A percentile compares a stretch with the other conserved stretches of the same genome.
These are phyloP conservation scores for Emmelina monodactyla DNA, from an alignment of 2,888 invertebrate genomes.

Conservation along the genomic window DNA sequence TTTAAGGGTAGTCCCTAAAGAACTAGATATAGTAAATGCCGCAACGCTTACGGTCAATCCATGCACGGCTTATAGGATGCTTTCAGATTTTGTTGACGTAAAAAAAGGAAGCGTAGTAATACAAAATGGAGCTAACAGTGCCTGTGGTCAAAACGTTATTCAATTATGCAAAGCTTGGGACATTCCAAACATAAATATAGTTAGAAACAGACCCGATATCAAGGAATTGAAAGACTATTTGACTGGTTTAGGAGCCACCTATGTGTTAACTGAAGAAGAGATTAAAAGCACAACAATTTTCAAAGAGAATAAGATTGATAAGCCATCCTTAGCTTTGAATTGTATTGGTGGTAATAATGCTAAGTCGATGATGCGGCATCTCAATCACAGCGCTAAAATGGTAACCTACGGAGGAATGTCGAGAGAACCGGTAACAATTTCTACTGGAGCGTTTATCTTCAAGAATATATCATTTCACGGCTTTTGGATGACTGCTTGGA, in stretches of 20 bases:
- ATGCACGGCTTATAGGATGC: slow-evolving; percentile 95
- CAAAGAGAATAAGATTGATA: slow-evolving; percentile 57
- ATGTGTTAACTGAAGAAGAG: slow-evolving; percentile 77
- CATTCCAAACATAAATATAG: slow-evolving; percentile 83
- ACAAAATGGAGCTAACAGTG: slow-evolving; percentile 98
- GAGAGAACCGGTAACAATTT: slow-evolving; percentile 86
- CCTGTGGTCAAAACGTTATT: slow-evolving; percentile 94
- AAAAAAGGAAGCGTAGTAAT: slow-evolving; percentile 80
- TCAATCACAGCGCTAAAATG: slow-evolving; percentile 79
- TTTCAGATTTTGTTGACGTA: slow-evolving; percentile 83
- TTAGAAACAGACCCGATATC: slow-evolving; percentile 83
- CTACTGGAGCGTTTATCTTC: slow-evolving; percentile 83
- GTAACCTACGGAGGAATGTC: slow-evolving; percentile 99
- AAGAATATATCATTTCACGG: slow-evolving; percentile 85
- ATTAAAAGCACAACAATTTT: slow-evolving; percentile 43
- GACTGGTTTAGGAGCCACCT: slow-evolving; percentile 79
- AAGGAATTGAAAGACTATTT: slow-evolving; percentile 73
- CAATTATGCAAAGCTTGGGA: slow-evolving; percentile 86
- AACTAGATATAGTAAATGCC: slow-evolving; percentile 77
- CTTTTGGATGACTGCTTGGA: slow-evolving; percentile 98
- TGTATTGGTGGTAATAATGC: slow-evolving; percentile 93
- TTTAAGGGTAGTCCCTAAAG: slow-evolving; percentile 73
- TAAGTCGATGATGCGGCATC: slow-evolving; percentile 80
- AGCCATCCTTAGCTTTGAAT: slow-evolving; percentile 88
- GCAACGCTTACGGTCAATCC: slow-evolving; percentile 94